Percentiles rank a stretch among this genome's conserved stretches.
phyloP scores from a whole-genome alignment of 2,888 invertebrate genomes.

The Therioaphis trifolii region DNA sequence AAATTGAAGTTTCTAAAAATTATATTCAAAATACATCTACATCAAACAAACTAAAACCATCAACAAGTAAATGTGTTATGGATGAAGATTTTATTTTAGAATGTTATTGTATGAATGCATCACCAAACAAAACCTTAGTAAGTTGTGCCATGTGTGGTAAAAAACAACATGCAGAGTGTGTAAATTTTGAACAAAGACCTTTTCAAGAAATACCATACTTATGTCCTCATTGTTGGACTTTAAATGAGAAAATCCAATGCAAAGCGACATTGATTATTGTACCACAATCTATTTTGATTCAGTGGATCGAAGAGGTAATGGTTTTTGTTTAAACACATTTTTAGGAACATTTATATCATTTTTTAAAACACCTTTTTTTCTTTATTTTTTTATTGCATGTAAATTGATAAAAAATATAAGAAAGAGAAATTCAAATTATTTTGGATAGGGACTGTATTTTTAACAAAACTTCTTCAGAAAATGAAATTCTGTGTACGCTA shows the following conservation, averaged over 20 bases:
- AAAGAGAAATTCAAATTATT: no score
- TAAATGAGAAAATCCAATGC: conserved; percentile 70
- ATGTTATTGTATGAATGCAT: conserved; percentile 70
- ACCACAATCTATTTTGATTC: conserved; percentile 76
- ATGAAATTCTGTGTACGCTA: no score
- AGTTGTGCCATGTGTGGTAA: conserved; percentile 74
- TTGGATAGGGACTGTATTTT: no score
- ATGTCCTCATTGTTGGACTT: conserved; percentile 78
- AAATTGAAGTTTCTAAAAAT: conserved; percentile 12
- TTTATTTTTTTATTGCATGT: no score
- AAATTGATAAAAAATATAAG: no score
- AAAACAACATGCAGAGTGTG: conserved; percentile 76
- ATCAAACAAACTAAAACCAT: background rate
- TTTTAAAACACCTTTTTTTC: no score
- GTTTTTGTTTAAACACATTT: background rate
- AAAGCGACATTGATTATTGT: conserved; percentile 79
- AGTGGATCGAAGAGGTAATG: conserved; percentile 77
- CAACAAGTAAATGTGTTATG: conserved; percentile 10
- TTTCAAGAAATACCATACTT: conserved; percentile 70
- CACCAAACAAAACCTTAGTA: conserved; percentile 67
- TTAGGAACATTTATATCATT: background rate
- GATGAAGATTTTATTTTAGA: conserved; percentile 66
- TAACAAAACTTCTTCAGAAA: no score
- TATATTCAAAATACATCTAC: background rate
- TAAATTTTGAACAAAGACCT: conserved; percentile 70